Percentiles rank a stretch among this genome's conserved stretches.
Evolutionary conservation across 2,888 invertebrate genomes (phyloP).

Genomic region (Thymelicus sylvestris): DNA sequence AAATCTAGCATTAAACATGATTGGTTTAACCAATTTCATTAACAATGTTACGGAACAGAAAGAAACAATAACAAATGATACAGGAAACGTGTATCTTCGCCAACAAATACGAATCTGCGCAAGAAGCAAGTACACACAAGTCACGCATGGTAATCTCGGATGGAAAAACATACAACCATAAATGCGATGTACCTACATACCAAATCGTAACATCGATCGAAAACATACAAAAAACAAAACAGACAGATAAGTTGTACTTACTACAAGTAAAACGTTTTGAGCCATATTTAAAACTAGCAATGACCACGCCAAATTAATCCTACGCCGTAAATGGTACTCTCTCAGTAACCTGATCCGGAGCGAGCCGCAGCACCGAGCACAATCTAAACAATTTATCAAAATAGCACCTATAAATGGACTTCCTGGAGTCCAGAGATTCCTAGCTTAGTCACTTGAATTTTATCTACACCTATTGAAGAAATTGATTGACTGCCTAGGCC

Average conservation of each 20-base stretch:
- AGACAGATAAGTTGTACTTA: slow-evolving; percentile 41
- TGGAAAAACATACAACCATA: slow-evolving; percentile 38
- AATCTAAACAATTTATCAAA: slow-evolving; percentile 79
- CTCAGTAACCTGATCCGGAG: slow-evolving; percentile 75
- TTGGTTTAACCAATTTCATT: slow-evolving; percentile 5
- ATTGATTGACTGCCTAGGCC: neutral
- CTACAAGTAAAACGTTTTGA: slow-evolving; percentile 48
- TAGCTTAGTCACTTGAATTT: slow-evolving; percentile 19
- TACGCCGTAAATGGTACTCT: slow-evolving; percentile 72
- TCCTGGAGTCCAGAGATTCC: slow-evolving; percentile 58
- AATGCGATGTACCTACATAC: slow-evolving; percentile 32
- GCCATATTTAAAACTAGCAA: slow-evolving; percentile 56
- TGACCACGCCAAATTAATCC: slow-evolving; percentile 74
- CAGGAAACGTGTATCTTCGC: slow-evolving; percentile 33
- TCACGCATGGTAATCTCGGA: slow-evolving; percentile 32
- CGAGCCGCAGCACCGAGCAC: slow-evolving; percentile 57
- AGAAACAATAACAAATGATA: slow-evolving; percentile 21
- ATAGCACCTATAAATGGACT: slow-evolving; percentile 77
- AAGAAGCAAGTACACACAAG: slow-evolving; percentile 35
- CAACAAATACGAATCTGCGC: slow-evolving; percentile 20
- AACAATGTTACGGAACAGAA: slow-evolving; percentile 13
- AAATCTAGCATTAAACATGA: too few relatives aligned
- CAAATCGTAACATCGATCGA: slow-evolving; percentile 43
- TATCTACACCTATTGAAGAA: neutral
- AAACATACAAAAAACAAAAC: slow-evolving; percentile 49